Base-by-base conservation (phyloP, 2,113 vertebrate species). In the Eretmochelys imbricata region DNA sequence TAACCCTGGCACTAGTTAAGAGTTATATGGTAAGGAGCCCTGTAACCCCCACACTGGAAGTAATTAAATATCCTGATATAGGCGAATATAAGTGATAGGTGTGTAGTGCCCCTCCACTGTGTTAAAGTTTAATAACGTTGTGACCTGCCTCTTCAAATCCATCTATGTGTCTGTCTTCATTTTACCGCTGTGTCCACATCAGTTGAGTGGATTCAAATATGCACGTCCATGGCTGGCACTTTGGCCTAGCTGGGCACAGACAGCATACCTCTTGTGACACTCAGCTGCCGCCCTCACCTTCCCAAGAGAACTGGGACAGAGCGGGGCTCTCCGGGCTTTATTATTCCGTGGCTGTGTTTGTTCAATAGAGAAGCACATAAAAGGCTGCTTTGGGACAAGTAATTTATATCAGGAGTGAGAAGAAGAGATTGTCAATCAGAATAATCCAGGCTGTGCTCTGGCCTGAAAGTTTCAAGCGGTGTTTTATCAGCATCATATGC, bases 331-430 rank as follows among this genome's bases (percentile, higher is more conserved):
- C 53, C 53, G 72, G 83, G 78, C 87, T 55, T 96, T 95, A 59
- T 95, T 98, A 57, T 97, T 97, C 91, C 85, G 55, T 91, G 96
- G 94, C 90, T 1, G 0, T 57, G 82, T 89, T 89, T 95, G 38
- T 5, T 24, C 22, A 55, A 12, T 11, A 25, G 17, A 8, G n/a
- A 75, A 20, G 35, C 29, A 24, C 59, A 48, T 78, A 93, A 90
- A 94, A 95, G 84, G 69, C 42, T 42, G 91, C 80, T 53, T 76
- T 89, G 88, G 93, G 82, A 84, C 5, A 5, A 89, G 84, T 75
- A 90, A 85, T 97, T 96, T 94, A 48, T 89, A 86, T 97, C 91
- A 84, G 81, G 91, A 95, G 86, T 86, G 83, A 97, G 85, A 12
- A n/a, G 38, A 85, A 91, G 78, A 84, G 92, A 90, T 92, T 87